Base-by-base conservation (phyloP, 2,113 vertebrate genomes). In the Abramis brama region DNA sequence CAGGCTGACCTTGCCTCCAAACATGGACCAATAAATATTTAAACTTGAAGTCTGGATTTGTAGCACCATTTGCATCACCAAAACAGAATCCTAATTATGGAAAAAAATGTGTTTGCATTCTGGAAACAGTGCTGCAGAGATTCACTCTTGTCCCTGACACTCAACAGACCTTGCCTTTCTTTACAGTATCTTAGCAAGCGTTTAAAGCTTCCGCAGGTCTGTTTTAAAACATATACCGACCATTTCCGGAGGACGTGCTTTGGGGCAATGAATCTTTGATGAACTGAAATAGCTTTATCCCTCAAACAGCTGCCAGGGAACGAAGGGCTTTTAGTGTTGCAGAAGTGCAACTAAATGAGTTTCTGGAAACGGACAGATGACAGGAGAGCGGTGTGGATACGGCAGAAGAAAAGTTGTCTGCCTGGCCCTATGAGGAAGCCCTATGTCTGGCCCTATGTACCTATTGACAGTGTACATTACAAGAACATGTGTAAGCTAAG, bases 201-300 rank as follows among this genome's bases (percentile, higher is more conserved):
- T 55, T 83, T 82, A 90, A 87, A 74, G 68, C 84, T 85, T 74
- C 73, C 30, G 21, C 74, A 60, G 66, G 43, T 86, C 33, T 59
- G 57, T 86, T 86, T 89, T 77, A 89, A 87, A 85, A 80, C 60
- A 86, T 23, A 33, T 52, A 25, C 10, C 52, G 60, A 85, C 33
- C 47, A 55, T 84, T 87, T 87, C 84, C 50, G 66, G 76, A 78
- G 81, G 78, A 79, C 52, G 83, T 80, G 89, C 89, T 93, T 92
- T 90, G 86, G 86, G 89, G 83, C 59, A 66, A 92, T 95, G 86
- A 94, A 95, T 93, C 88, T 94, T 95, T 94, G 90, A 94, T 94
- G 93, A 94, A 88, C 64, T 85, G 85, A 93, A 94, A 94, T 94
- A 91, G 90, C 83, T 86, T 84, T 81, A 79, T 87, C 89, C 88